Evolutionary conservation across 2,888 invertebrate species (phyloP).

Genomic region (Eupithecia insigniata): DNA sequence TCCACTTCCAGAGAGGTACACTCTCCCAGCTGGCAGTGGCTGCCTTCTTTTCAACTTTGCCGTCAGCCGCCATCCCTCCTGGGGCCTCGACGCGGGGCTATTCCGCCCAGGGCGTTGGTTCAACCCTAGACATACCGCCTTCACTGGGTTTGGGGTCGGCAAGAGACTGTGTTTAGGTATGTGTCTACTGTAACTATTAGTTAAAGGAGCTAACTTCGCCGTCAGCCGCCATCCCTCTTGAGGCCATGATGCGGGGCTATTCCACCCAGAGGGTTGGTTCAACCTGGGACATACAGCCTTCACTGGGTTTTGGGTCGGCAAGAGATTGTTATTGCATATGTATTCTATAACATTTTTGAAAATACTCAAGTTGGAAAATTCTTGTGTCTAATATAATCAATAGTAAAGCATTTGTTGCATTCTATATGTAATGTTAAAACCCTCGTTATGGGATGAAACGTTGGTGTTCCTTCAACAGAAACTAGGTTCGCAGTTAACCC

Average conservation of each 20-base stretch:
- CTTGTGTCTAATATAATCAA: no score
- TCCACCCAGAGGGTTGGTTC: slow-evolving; percentile 10
- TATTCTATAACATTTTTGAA: background rate
- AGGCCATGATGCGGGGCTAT: background rate
- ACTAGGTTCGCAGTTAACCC: no score
- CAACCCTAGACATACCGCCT: slow-evolving; percentile 1
- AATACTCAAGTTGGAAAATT: no score
- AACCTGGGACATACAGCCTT: slow-evolving; percentile 5
- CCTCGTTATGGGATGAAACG: no score
- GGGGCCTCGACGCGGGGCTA: slow-evolving; percentile 7
- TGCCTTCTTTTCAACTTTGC: slow-evolving; percentile 35
- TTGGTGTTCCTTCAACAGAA: no score
- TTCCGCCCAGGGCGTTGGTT: slow-evolving; percentile 15
- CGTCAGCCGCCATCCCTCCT: slow-evolving; percentile 1
- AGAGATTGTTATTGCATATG: slow-evolving; percentile 13
- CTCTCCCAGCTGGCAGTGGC: slow-evolving; percentile 45
- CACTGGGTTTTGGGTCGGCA: slow-evolving; percentile 17
- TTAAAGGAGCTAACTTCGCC: background rate
- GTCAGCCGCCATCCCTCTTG: slow-evolving; percentile 3
- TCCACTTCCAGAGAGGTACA: slow-evolving; percentile 12
- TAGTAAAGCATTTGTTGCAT: no score
- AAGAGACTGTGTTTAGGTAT: slow-evolving; percentile 20
- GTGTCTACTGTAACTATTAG: background rate
- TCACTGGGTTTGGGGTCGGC: slow-evolving; percentile 22
- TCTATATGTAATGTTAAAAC: no score